Evolutionary conservation across 2,797 vertebrate genomes (phyloP), one percentile per base, ranked within the genome.

Genomic region (Balearica regulorum): DNA sequence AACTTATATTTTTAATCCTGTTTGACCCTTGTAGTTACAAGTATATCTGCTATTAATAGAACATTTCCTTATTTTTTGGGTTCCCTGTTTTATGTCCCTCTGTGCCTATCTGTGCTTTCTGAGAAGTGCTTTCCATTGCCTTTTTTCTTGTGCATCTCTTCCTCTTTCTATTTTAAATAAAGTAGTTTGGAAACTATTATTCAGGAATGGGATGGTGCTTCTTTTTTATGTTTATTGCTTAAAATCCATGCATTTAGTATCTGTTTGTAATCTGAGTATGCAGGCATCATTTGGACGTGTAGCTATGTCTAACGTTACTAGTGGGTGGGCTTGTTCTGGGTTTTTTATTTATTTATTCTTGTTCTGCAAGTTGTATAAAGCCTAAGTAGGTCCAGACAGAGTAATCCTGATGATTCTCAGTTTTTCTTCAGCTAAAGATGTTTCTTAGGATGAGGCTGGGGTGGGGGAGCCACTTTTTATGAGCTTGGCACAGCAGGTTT

Each of bases 111-210:
- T 68, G 21, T 73, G 21, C 54, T 83, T 33, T 51, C 69, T 53
- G 76, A 85, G 72, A 81, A 58, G 35, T 3, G 1, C 66, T 65
- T 83, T 33, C 51, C 78, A 33, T 41, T 80, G 75, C 71, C 39
- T 93, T 86, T 83, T 87, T 60, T 77, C 43, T 82, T 84, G 31
- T 48, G 5, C n/a, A 28, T 84, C 11, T 89, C 62, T 95, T 93
- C 79, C 64, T 84, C 61, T 95, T 95, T 86, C 83, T 93, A 49
- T 65, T 93, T 94, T 81, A 83, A 88, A 65, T 71, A 33, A 64
- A 82, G 17, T 61, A 58, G 14, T 76, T 84, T 89, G 75, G 48
- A 61, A 92, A 51, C 49, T 81, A 7, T 68, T 92, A 66, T 17
- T 26, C 28, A 79, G 51, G 60, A 90, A 80, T 54, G 24, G 49